phyloP scores from a whole-genome alignment of 1,140 invertebrate species.

The Macrosteles quadrilineatus region DNA sequence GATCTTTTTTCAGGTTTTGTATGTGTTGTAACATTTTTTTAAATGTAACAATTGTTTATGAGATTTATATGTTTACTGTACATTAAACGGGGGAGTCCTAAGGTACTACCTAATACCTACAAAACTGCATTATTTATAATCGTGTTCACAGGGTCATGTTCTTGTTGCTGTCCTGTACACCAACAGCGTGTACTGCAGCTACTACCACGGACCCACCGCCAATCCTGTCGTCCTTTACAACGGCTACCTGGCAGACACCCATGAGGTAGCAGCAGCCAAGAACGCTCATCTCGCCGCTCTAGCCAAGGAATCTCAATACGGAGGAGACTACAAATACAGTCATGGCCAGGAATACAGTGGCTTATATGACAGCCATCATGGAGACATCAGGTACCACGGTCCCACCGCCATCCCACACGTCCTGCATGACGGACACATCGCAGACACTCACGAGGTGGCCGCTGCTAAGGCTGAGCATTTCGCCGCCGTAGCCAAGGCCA shows the following conservation, averaged over 20 bases:
- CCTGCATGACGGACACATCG: constrained; percentile 29
- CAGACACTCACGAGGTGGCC: constrained; percentile 17
- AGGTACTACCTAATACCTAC: too few species aligned
- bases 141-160: too few species aligned
- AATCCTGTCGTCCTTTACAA: constrained; percentile 27
- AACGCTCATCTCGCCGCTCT: constrained; percentile 34
- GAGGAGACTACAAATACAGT: background rate
- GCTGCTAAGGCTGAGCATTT: constrained; percentile 16
- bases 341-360: background rate
- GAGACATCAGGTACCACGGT: constrained; percentile 10
- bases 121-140: too few species aligned
- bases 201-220: constrained; percentile 29
- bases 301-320: background rate
- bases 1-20: too few species aligned
- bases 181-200: background rate
- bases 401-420: background rate
- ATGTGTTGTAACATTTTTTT: too few species aligned
- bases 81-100: too few species aligned
- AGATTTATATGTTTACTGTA: too few species aligned
- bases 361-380: background rate
- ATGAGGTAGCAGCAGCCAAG: constrained; percentile 41
- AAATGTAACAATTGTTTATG: too few species aligned
- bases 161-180: background rate
- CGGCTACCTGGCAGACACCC: constrained; percentile 35
- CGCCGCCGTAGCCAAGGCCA: constrained; percentile 2